Base-by-base conservation (phyloP, 1,140 invertebrate genomes). In the Battus philenor region DNA sequence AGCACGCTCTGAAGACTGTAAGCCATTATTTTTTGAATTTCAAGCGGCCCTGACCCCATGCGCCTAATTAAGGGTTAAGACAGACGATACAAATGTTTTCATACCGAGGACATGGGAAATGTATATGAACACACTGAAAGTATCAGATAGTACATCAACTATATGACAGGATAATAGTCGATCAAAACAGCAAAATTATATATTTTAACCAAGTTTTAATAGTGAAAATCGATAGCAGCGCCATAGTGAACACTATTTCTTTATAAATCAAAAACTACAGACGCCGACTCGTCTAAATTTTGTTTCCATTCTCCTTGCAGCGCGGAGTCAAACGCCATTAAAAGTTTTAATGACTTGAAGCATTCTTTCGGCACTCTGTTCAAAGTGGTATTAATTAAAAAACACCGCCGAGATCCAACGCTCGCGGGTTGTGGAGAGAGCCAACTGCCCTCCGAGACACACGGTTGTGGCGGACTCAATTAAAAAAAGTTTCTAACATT, bases 321-420 rank as follows among this genome's bases (percentile, higher is more conserved):
- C 52, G 55, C 47, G 49, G 67, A 76, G 62, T 74, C 72, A 76
- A 79, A 83, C 67, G 74, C 74, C 73, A 80, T 83, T 83, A 80
- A 80, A 83, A 83, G 47, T 83, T 83, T 83, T 83, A 83, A 83
- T 78, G 75, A 79, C 70, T 77, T 79, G 66, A 58, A 72, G 79
- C 72, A 83, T 83, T 79, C 76, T 83, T 82, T 75, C 58, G 63
- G 71, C 54, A 43, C 57, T 64, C 59, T 68, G 71, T 72, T 80
- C 76, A 68, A 79, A 78, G 68, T 78, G 68, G 74, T 83, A 83
- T 83, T 83, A 83, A 83, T 83, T 83, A 83, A 80, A 72, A 77
- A 79, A 69, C 74, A 67, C 64, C 69, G 64, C 63, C 53, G 48
- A 68, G 69, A 78, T 79, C 73, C 70, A 62, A 66, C 67, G 53